These are phyloP conservation scores for Okamejei kenojei DNA, from an alignment of 2,797 vertebrate genomes.

Conservation along the genomic window DNA sequence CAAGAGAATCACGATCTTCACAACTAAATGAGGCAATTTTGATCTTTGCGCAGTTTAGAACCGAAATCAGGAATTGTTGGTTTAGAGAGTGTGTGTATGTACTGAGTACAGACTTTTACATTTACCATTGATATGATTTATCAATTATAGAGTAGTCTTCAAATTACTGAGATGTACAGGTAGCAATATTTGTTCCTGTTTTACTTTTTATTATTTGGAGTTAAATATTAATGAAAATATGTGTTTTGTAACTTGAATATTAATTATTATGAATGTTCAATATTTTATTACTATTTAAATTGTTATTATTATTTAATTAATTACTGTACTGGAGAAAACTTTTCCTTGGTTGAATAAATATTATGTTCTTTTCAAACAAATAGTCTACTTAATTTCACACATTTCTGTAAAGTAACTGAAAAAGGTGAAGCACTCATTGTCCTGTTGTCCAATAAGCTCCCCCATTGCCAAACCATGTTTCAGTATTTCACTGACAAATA, in stretches of 20 bases:
- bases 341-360: neutral
- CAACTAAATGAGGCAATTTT: neutral
- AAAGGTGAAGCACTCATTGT: neutral
- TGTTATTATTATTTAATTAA: neutral
- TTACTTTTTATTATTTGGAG: neutral
- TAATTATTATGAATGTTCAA: neutral
- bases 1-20: neutral
- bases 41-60: neutral
- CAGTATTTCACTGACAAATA: neutral
- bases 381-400: neutral
- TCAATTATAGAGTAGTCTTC: neutral
- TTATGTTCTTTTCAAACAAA: neutral
- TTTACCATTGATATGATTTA: neutral
- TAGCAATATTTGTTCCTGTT: slow-evolving; percentile 11
- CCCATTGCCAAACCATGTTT: neutral
- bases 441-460: neutral
- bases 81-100: slow-evolving; percentile 29
- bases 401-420: neutral
- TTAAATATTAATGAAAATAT: neutral
- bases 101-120: neutral
- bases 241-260: no score
- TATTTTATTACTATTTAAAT: neutral
- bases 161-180: neutral
- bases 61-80: neutral
- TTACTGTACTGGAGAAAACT: neutral